phyloP scores from a whole-genome alignment of 1,140 invertebrate genomes.

The Caerostris extrusa region DNA sequence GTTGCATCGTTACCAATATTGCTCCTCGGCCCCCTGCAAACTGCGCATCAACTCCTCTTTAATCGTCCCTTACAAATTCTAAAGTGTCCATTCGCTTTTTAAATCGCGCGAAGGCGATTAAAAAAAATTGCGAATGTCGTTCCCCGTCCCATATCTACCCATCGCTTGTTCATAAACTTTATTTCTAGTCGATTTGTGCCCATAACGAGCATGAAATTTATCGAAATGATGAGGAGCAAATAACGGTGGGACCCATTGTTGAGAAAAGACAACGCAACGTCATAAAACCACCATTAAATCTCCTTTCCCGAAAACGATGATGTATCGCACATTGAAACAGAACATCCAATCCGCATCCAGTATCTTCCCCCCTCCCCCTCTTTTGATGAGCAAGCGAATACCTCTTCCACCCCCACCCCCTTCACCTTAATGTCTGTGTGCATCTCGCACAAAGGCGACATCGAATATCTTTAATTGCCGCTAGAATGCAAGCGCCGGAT shows the following conservation, averaged over 20 bases:
- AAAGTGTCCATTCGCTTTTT: conserved; percentile 32
- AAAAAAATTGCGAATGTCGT: neutral
- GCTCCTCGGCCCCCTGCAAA: no score
- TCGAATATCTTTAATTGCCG: conserved; percentile 35
- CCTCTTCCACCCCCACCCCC: neutral
- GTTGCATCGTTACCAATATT: no score
- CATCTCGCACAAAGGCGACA: neutral
- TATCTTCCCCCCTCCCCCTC: neutral
- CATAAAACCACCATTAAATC: conserved; percentile 35
- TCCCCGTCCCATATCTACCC: neutral
- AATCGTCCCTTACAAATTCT: neutral
- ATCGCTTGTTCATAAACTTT: neutral
- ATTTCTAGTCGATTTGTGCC: neutral
- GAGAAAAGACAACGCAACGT: conserved; percentile 1
- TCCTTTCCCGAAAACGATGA: conserved; percentile 9
- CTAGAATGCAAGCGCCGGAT: neutral
- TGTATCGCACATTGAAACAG: neutral
- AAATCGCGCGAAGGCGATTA: neutral
- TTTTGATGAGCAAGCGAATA: neutral
- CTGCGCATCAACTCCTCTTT: neutral
- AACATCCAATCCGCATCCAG: neutral
- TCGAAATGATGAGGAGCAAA: neutral
- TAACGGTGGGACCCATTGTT: conserved; percentile 24
- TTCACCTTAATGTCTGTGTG: neutral
- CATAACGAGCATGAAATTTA: conserved; percentile 23